Evolutionary conservation across 2,113 vertebrate genomes (phyloP).

Genomic region (Scartelaos histophorus): DNA sequence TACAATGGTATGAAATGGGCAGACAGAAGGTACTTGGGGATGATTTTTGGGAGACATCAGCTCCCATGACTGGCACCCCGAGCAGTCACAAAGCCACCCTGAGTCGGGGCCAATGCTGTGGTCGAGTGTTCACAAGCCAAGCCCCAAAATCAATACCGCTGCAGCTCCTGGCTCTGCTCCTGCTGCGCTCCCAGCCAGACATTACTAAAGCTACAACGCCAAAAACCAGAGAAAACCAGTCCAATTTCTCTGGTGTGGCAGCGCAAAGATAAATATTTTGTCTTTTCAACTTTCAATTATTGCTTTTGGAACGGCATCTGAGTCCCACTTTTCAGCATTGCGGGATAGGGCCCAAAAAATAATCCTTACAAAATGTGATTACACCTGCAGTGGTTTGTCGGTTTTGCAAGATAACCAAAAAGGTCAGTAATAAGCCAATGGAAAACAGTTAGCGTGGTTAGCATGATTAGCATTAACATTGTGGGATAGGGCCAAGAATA

Average conservation of each 20-base stretch:
- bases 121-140: slow-evolving; percentile 51
- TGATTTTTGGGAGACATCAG: slow-evolving; percentile 33
- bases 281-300: slow-evolving; percentile 16
- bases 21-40: slow-evolving; percentile 14
- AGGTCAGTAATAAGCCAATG: not conserved
- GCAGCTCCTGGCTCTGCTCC: slow-evolving; percentile 35
- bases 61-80: slow-evolving; percentile 18
- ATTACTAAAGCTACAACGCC: slow-evolving; percentile 23
- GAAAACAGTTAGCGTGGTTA: not conserved
- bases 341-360: not conserved
- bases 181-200: slow-evolving; percentile 2
- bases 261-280: slow-evolving; percentile 34
- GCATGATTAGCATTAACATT: not conserved
- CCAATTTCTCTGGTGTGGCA: slow-evolving; percentile 5
- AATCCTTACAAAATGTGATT: not conserved
- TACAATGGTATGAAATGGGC: not conserved
- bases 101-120: slow-evolving; percentile 38
- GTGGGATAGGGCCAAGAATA: too few relatives aligned
- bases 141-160: slow-evolving; percentile 68
- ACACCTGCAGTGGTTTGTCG: not conserved
- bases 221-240: slow-evolving; percentile 1
- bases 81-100: slow-evolving; percentile 29
- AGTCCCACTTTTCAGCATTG: not conserved
- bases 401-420: not conserved
- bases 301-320: not conserved